phyloP scores from a whole-genome alignment of 2,888 invertebrate genomes.

The Drosophila flavopinicola region DNA sequence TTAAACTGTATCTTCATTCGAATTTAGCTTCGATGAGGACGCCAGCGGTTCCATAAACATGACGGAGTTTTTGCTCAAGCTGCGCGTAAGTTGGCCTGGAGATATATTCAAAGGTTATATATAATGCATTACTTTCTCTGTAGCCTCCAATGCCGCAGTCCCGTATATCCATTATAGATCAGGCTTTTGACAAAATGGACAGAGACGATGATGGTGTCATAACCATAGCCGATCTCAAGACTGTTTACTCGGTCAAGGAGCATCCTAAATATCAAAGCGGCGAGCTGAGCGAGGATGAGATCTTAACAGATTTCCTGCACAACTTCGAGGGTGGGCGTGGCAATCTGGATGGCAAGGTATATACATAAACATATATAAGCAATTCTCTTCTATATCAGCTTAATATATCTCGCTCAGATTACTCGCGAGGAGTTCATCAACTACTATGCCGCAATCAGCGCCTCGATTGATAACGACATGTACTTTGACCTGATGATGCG shows the following conservation, averaged over 20 bases:
- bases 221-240: conserved; percentile 90
- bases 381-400: too few relatives aligned
- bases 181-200: conserved; percentile 94
- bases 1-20: not conserved
- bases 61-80: conserved; percentile 93
- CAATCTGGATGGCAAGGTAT: conserved; percentile 90
- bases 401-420: conserved; percentile 86
- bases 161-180: conserved; percentile 90
- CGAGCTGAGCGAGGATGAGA: conserved; percentile 93
- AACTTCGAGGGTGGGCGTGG: conserved; percentile 91
- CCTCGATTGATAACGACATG: conserved; percentile 96
- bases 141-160: conserved; percentile 93
- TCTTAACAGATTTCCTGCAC: conserved; percentile 91
- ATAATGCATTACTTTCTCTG: conserved; percentile 23
- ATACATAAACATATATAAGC: not conserved
- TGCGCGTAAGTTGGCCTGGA: conserved; percentile 88
- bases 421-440: conserved; percentile 96
- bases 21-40: conserved; percentile 91
- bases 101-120: not conserved
- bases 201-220: conserved; percentile 93
- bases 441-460: conserved; percentile 97
- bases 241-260: conserved; percentile 92
- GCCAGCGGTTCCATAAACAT: conserved; percentile 92
- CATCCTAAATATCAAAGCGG: conserved; percentile 95
- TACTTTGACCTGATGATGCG: conserved; percentile 98